A percentile compares a stretch with the other conserved stretches of the same genome.
phyloP scores from a whole-genome alignment of 1,140 invertebrate species.

The Pectinophora gossypiella region DNA sequence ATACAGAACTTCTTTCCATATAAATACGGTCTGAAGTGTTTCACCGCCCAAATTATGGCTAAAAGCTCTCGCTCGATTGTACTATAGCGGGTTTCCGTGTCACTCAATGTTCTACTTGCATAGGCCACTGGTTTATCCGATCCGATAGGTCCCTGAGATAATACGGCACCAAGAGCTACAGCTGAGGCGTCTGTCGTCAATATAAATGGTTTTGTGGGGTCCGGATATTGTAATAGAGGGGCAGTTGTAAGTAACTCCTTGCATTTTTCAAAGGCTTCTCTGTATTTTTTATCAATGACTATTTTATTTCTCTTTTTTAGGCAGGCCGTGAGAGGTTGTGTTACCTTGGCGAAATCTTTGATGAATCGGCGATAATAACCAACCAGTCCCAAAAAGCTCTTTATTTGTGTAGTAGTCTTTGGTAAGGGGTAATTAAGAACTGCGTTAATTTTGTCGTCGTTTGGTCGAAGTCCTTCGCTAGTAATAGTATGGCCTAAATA shows the following conservation, averaged over 20 bases:
- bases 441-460: not conserved
- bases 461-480: slow-evolving; percentile 7
- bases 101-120: not conserved
- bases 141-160: not conserved
- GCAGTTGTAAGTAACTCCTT: no score
- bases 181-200: slow-evolving; percentile 11
- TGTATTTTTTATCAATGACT: not conserved
- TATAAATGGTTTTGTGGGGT: slow-evolving; percentile 16
- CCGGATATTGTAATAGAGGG: no score
- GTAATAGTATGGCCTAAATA: slow-evolving; percentile 15
- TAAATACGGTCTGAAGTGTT: not conserved
- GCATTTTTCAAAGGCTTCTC: slow-evolving; percentile 13
- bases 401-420: slow-evolving; percentile 26
- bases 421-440: not conserved
- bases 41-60: not conserved
- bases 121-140: not conserved
- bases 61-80: not conserved
- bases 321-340: slow-evolving; percentile 29
- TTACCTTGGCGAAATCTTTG: slow-evolving; percentile 30
- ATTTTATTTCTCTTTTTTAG: not conserved
- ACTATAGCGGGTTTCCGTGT: slow-evolving; percentile 63
- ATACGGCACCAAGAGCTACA: slow-evolving; percentile 7
- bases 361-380: slow-evolving; percentile 53
- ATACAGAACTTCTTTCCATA: not conserved
- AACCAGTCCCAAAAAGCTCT: slow-evolving; percentile 9